Conservation (phyloP, 2,797 vertebrate genomes). For the Phalanger gymnotis region DNA sequence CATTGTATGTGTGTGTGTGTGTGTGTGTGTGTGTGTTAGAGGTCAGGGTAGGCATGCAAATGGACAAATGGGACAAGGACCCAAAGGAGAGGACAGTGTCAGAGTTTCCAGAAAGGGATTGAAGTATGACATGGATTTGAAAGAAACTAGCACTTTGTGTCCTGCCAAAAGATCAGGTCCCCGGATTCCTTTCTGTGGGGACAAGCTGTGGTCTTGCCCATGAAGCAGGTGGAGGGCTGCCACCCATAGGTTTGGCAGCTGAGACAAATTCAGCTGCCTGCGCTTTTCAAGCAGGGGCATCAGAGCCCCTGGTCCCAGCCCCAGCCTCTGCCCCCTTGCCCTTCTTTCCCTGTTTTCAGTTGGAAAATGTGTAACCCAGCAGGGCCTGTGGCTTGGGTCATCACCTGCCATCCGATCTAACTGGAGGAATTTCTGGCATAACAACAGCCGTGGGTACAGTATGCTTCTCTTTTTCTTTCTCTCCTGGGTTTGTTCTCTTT, state of each 20-base stretch:
- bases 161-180: slow-evolving; percentile 8
- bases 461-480: slow-evolving; percentile 65
- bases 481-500: slow-evolving; percentile 55
- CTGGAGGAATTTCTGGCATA: slow-evolving; percentile 76
- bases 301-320: slow-evolving; percentile 15
- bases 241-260: background rate
- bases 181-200: slow-evolving; percentile 19
- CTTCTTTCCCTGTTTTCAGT: slow-evolving; percentile 58
- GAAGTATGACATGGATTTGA: background rate
- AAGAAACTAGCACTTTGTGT: background rate
- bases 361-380: slow-evolving; percentile 68
- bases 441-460: slow-evolving; percentile 59
- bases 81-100: background rate
- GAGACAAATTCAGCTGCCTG: slow-evolving; percentile 41
- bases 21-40: background rate
- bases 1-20: background rate
- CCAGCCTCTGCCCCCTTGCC: slow-evolving; percentile 3
- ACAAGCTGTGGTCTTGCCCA: slow-evolving; percentile 8
- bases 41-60: background rate
- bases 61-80: background rate
- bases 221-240: slow-evolving; percentile 52
- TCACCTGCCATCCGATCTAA: slow-evolving; percentile 66
- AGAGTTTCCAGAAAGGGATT: background rate
- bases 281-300: slow-evolving; percentile 57
- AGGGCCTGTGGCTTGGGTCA: slow-evolving; percentile 23